Conservation (phyloP, 2,113 vertebrate genomes). For the Casuarius casuarius region DNA sequence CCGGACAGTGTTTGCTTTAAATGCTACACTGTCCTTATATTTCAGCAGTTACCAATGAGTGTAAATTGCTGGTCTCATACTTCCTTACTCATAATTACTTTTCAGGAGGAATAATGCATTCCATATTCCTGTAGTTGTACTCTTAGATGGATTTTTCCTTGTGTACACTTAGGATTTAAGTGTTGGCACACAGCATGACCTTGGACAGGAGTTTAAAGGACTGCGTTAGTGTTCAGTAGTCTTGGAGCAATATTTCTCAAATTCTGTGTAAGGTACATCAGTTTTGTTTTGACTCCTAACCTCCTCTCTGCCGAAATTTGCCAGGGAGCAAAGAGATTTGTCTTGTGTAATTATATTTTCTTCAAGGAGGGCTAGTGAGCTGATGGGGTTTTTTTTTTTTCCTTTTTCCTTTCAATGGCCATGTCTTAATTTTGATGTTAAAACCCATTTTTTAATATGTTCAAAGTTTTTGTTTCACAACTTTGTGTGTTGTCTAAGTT, state of each 20-base stretch:
- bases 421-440: not conserved
- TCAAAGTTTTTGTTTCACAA: not conserved
- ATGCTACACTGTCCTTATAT: not conserved
- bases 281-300: not conserved
- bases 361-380: not conserved
- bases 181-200: not conserved
- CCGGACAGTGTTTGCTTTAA: not conserved
- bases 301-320: not conserved
- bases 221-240: not conserved
- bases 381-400: not conserved
- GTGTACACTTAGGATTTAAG: not conserved
- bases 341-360: not conserved
- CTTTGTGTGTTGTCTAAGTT: not conserved
- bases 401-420: not conserved
- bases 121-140: not conserved
- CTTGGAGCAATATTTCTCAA: not conserved
- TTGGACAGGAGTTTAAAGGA: not conserved
- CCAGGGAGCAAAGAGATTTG: not conserved
- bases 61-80: not conserved
- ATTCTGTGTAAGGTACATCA: not conserved
- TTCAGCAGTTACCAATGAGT: not conserved
- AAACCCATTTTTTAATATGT: not conserved
- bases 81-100: not conserved
- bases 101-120: not conserved
- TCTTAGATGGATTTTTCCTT: not conserved